These are phyloP conservation scores for Paraplagusia blochii DNA, from an alignment of 2,113 vertebrate species.

Conservation along the genomic window DNA sequence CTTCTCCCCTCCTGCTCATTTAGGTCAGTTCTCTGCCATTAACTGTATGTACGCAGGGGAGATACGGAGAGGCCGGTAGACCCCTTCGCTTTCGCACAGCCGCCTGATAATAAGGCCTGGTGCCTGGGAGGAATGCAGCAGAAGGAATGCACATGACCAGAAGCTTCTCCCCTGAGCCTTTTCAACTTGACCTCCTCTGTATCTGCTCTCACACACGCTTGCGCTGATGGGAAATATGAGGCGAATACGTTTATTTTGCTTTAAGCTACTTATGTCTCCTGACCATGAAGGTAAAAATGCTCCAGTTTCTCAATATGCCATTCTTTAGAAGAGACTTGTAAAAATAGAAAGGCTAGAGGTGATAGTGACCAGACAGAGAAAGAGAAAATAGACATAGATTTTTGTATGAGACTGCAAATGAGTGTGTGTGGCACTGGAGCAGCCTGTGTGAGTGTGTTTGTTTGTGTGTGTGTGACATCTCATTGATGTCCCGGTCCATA, in stretches of 20 bases:
- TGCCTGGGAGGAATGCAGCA: constrained; percentile 64
- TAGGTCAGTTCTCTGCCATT: constrained; percentile 57
- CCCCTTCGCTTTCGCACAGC: constrained; percentile 56
- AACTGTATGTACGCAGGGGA: constrained; percentile 47
- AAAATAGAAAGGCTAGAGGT: constrained; percentile 30
- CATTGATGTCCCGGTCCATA: constrained; percentile 59
- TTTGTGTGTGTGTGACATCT: constrained; percentile 10
- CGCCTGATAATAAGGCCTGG: constrained; percentile 63
- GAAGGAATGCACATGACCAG: constrained; percentile 47
- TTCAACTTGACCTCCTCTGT: neutral
- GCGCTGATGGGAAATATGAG: constrained; percentile 18
- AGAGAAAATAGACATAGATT: constrained; percentile 16
- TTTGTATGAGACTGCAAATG: constrained; percentile 24
- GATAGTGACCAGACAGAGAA: neutral
- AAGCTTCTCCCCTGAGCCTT: constrained; percentile 29
- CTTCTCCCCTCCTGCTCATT: constrained; percentile 37
- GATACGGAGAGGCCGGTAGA: constrained; percentile 22
- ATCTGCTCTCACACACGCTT: constrained; percentile 26
- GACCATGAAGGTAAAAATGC: constrained; percentile 6
- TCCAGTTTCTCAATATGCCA: constrained; percentile 22
- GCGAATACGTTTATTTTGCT: neutral
- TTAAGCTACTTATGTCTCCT: neutral
- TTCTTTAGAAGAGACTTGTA: neutral
- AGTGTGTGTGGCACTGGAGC: neutral
- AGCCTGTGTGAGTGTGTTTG: neutral